These are phyloP conservation scores for Oncorhynchus nerka DNA, from an alignment of 2,113 vertebrate species.

Conservation along the genomic window DNA sequence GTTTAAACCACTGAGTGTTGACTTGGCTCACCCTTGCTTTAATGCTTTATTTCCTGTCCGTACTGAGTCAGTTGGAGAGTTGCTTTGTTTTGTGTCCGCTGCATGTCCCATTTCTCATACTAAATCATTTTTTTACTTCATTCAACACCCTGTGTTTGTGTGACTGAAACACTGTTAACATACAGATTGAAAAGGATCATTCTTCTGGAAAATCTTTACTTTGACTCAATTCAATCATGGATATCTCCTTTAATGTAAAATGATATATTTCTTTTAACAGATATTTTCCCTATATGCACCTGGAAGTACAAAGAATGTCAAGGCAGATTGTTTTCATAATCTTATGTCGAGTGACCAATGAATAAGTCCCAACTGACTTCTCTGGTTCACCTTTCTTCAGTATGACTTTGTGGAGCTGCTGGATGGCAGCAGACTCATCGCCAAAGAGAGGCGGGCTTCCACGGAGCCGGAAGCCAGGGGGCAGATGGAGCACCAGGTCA, in stretches of 20 bases:
- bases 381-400: constrained; percentile 63
- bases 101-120: constrained; percentile 35
- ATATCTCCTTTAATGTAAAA: too few species aligned
- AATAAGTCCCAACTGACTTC: background rate
- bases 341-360: too few species aligned
- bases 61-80: constrained; percentile 39
- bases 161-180: too few species aligned
- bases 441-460: constrained; percentile 83
- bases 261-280: too few species aligned
- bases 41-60: constrained; percentile 45
- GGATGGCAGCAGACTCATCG: constrained; percentile 94
- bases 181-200: too few species aligned
- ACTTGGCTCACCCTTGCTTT: constrained; percentile 36
- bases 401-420: constrained; percentile 97
- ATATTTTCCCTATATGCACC: too few species aligned
- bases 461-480: constrained; percentile 75
- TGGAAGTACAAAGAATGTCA: too few species aligned
- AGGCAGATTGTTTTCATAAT: too few species aligned
- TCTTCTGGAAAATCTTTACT: too few species aligned
- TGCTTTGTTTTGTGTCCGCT: background rate
- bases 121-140: constrained; percentile 33
- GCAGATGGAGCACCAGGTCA: constrained; percentile 81
- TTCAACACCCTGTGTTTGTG: background rate
- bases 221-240: too few species aligned
- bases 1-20: constrained; percentile 52